A percentile compares a stretch with the other conserved stretches of the same genome.
Conservation (phyloP, 2,888 invertebrate species). For the Leptopilina drosophilae region DNA sequence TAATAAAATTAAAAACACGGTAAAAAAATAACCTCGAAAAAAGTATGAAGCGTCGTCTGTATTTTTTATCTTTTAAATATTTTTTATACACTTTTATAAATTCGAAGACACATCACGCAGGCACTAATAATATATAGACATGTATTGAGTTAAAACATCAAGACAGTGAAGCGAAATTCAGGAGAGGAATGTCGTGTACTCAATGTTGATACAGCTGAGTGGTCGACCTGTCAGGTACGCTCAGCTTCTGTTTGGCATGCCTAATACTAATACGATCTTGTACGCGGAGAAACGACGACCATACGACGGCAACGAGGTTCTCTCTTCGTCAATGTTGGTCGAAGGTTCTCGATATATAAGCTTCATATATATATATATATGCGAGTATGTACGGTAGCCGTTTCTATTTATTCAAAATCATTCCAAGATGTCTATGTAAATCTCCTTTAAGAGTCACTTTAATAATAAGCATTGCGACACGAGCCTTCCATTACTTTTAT, state of each 20-base stretch:
- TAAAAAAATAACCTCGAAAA: no score
- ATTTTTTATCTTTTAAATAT: neutral
- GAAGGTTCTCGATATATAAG: constrained; percentile 45
- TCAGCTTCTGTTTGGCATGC: constrained; percentile 76
- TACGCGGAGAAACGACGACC: constrained; percentile 21
- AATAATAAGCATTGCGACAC: constrained; percentile 36
- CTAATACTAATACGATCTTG: constrained; percentile 55
- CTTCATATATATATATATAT: constrained; percentile 5
- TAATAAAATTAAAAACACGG: no score
- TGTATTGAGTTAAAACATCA: constrained; percentile 21
- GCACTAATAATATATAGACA: constrained; percentile 5
- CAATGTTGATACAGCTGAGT: constrained; percentile 77
- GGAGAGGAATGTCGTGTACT: constrained; percentile 76
- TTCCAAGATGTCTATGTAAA: constrained; percentile 40
- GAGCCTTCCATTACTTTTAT: constrained; percentile 31
- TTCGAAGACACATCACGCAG: neutral
- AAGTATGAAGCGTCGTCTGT: no score
- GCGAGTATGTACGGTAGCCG: constrained; percentile 49
- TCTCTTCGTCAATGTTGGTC: constrained; percentile 42
- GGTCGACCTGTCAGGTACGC: constrained; percentile 73
- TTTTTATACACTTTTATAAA: constrained; percentile 4
- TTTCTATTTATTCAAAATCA: constrained; percentile 49
- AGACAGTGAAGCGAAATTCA: constrained; percentile 49
- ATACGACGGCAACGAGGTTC: constrained; percentile 36
- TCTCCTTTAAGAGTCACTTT: constrained; percentile 26